Evolutionary conservation across 2,888 invertebrate species (phyloP).

Genomic region (Drosophila planitibia): DNA sequence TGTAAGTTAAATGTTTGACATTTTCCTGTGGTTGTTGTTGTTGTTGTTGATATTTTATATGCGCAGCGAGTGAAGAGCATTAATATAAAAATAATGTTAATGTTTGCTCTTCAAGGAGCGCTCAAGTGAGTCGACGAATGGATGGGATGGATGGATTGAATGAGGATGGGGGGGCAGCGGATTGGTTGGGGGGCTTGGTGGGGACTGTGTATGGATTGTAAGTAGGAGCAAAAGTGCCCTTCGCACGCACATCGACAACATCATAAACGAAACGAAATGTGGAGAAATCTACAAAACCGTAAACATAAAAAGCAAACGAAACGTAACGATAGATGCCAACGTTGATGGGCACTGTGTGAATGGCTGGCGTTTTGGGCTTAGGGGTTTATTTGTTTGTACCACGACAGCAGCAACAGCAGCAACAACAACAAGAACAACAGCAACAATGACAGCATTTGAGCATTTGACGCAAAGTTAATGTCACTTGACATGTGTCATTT

Average conservation of each 20-base stretch:
- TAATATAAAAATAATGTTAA: conserved; percentile 81
- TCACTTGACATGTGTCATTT: conserved; percentile 84
- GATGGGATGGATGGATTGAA: background rate
- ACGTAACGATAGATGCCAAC: conserved; percentile 75
- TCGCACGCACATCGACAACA: conserved; percentile 61
- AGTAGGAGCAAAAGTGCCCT: conserved; percentile 47
- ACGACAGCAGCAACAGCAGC: conserved; percentile 52
- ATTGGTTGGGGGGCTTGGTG: background rate
- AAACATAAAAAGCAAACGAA: conserved; percentile 79
- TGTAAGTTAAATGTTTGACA: conserved; percentile 21
- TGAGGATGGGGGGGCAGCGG: background rate
- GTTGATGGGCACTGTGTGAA: conserved; percentile 47
- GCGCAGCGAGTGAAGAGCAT: conserved; percentile 57
- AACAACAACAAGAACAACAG: conserved; percentile 29
- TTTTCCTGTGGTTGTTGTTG: conserved; percentile 12
- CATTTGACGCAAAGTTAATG: conserved; percentile 83
- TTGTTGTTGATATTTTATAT: conserved; percentile 30
- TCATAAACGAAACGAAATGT: conserved; percentile 67
- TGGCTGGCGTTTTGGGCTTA: conserved; percentile 16
- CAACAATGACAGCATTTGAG: conserved; percentile 44
- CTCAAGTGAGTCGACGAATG: conserved; percentile 35
- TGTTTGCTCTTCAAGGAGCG: conserved; percentile 58
- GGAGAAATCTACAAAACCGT: conserved; percentile 73
- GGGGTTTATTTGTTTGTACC: conserved; percentile 75
- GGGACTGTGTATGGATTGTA: conserved; percentile 1